A percentile compares a stretch with the other conserved stretches of the same genome.
Evolutionary conservation across 2,888 invertebrate genomes (phyloP).

Genomic region (Hofmannophila pseudospretella): DNA sequence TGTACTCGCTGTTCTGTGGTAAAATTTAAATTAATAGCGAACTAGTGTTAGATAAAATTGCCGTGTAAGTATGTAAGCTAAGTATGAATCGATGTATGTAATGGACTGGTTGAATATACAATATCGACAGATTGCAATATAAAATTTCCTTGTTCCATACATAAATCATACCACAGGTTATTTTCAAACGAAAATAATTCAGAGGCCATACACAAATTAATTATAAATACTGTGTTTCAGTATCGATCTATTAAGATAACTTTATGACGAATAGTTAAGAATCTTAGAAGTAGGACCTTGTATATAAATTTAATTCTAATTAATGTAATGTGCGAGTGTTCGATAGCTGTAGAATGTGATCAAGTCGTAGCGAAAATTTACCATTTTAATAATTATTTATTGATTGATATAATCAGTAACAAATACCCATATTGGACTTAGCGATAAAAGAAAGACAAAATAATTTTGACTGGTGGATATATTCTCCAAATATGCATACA

Average conservation of each 20-base stretch:
- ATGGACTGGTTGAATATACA: slow-evolving; percentile 22
- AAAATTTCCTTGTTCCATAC: slow-evolving; percentile 5
- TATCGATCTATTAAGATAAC: slow-evolving; percentile 46
- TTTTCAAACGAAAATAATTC: slow-evolving; percentile 28
- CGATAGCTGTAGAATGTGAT: slow-evolving; percentile 73
- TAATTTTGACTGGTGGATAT: slow-evolving; percentile 1
- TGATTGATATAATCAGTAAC: slow-evolving; percentile 22
- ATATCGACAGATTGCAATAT: slow-evolving; percentile 25
- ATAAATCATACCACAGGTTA: slow-evolving; percentile 13
- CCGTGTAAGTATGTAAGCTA: slow-evolving; percentile 26
- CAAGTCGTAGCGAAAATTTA: slow-evolving; percentile 55
- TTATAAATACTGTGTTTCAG: slow-evolving; percentile 40
- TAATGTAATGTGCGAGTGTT: slow-evolving; percentile 75
- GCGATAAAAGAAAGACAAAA: slow-evolving; percentile 3
- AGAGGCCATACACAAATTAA: slow-evolving; percentile 53
- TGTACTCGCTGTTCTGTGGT: slow-evolving; percentile 50
- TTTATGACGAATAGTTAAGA: slow-evolving; percentile 48
- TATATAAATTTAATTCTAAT: slow-evolving; percentile 74
- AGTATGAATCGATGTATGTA: slow-evolving; percentile 6
- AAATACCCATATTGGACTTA: slow-evolving; percentile 11
- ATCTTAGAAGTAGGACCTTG: slow-evolving; percentile 61
- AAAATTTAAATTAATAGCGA: slow-evolving; percentile 30
- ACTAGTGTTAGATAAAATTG: slow-evolving; percentile 23
- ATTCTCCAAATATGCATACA: no score
- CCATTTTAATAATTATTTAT: slow-evolving; percentile 35